Base-by-base conservation (phyloP, 1,140 invertebrate species). In the Diachasmimorpha longicaudata region DNA sequence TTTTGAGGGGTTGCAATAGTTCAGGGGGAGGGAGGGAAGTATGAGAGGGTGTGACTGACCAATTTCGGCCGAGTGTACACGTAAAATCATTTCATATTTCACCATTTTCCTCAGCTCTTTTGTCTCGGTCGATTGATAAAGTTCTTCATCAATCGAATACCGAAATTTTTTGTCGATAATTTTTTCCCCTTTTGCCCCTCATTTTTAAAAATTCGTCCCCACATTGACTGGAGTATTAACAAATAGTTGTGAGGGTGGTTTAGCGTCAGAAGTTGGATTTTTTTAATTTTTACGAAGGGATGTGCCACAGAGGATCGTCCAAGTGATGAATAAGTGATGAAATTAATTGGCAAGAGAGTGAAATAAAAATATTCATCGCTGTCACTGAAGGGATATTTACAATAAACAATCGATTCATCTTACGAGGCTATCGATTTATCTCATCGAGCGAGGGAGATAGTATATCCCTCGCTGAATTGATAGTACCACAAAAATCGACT, bases 401-500 rank as follows among this genome's bases (percentile, higher is more conserved):
- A 25, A 25, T 66, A 19, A 25, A 66, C 14, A 25, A 36, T 68
- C 5, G 25, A 68, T 68, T 66, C 2, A 19, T 66, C 19, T 66
- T 39, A n/a, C n/a, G n/a, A n/a, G n/a, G n/a, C n/a, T n/a, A n/a
- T n/a, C n/a, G n/a, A n/a, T n/a, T n/a, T n/a, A n/a, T n/a, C n/a
- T n/a, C n/a, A n/a, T n/a, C n/a, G n/a, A n/a, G n/a, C n/a, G n/a
- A n/a, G n/a, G n/a, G n/a, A 63, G 11, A 46, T 10, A 46, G 44
- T 46, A 3, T 46, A 46, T n/a, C 10, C 44, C n/a, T 46, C 10
- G n/a, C 11, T 66, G 11, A 63, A 74, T 66, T 74, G 55, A 66
- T 66, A 73, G 25, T 23, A 31, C 31, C 31, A 31, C 63, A 42
- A 73, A n/a, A 67, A 73, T 69, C 39, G 46, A 72, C 70, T 72